These are phyloP conservation scores for Oscheius myriophilus DNA, from an alignment of 2,888 invertebrate genomes.

Conservation along the genomic window DNA sequence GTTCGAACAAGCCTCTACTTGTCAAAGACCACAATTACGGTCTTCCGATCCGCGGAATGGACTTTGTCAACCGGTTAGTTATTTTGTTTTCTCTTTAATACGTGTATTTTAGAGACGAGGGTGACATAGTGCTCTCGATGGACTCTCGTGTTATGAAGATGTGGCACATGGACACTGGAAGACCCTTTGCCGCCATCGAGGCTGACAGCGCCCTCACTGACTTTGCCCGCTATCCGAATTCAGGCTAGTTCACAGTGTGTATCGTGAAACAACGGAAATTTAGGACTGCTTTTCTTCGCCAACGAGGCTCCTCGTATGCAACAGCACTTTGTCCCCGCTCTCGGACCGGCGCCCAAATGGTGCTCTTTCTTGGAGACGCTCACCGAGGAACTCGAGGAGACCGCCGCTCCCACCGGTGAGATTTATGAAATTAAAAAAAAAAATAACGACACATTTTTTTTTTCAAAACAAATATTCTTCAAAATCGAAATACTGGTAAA, in stretches of 20 bases:
- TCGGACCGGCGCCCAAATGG: conserved; percentile 94
- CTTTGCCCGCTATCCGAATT: conserved; percentile 73
- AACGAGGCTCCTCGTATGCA: conserved; percentile 93
- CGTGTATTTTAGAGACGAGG: conserved; percentile 37
- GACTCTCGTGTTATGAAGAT: conserved; percentile 88
- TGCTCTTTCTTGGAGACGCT: conserved; percentile 94
- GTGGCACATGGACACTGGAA: conserved; percentile 86
- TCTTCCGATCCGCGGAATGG: conserved; percentile 86
- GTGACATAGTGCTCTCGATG: conserved; percentile 85
- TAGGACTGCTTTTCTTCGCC: conserved; percentile 85
- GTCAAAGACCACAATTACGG: conserved; percentile 95
- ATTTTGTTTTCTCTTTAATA: background rate
- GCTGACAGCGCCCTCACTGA: conserved; percentile 83
- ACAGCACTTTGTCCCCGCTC: conserved; percentile 82
- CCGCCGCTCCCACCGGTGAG: conserved; percentile 78
- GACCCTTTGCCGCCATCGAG: conserved; percentile 91
- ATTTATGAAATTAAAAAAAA: too few relatives aligned
- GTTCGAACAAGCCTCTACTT: conserved; percentile 86
- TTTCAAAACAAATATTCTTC: background rate
- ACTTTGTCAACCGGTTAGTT: conserved; percentile 76
- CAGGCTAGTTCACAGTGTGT: conserved; percentile 43
- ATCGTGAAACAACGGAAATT: too few relatives aligned
- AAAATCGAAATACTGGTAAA: too few relatives aligned
- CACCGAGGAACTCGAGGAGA: conserved; percentile 94
- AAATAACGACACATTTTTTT: too few relatives aligned